Evolutionary conservation across 2,797 vertebrate species (phyloP).

Genomic region (Syngnathus acus): DNA sequence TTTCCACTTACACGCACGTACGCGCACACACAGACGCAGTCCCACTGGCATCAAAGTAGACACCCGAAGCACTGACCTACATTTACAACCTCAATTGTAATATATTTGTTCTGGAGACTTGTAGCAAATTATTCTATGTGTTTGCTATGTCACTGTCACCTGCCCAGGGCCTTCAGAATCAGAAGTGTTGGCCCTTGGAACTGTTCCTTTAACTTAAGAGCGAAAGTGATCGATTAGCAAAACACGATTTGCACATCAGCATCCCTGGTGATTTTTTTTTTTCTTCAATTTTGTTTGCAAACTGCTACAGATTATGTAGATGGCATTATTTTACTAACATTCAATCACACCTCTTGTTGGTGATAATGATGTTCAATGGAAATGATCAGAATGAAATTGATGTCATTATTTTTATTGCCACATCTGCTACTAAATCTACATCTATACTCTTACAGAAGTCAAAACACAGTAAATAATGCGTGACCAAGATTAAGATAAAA

Average conservation of each 20-base stretch:
- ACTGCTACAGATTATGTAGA: no score
- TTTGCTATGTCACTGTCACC: no score
- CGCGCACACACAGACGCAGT: background rate
- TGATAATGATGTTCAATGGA: background rate
- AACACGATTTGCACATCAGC: no score
- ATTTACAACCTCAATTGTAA: background rate
- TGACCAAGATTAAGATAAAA: background rate
- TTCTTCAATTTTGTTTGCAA: no score
- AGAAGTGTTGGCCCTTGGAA: no score
- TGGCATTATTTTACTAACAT: no score
- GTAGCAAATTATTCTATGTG: background rate
- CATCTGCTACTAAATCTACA: no score
- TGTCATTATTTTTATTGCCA: background rate
- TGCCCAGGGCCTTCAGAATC: no score
- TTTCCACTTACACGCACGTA: conserved; percentile 46
- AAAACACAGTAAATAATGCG: background rate
- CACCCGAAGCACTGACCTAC: background rate
- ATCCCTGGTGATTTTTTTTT: no score
- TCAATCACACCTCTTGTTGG: no score
- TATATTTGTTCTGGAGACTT: background rate
- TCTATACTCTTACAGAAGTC: background rate
- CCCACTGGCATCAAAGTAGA: conserved; percentile 7
- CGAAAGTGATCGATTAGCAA: no score
- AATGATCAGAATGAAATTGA: background rate
- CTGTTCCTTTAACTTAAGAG: no score